Base-by-base conservation (phyloP, 2,113 vertebrate species). In the Monopterus albus region DNA sequence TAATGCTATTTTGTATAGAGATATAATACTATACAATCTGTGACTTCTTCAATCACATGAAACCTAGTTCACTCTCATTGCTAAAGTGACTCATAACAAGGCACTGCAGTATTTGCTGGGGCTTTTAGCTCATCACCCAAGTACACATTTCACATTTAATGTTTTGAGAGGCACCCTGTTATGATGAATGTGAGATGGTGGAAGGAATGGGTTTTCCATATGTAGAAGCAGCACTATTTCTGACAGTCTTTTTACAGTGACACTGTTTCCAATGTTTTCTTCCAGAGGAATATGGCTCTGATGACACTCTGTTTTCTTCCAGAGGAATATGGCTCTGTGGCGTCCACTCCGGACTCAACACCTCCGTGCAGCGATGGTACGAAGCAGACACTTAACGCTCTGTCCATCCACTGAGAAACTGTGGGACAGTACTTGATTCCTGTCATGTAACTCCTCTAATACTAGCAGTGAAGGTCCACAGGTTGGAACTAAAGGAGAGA, bases 291-390 rank as follows among this genome's bases (percentile, higher is more conserved):
- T 92, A 91, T 82, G 93, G 91, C 84, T 93, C 93, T 43, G 92
- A 6, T 31, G 5, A 31, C 29, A 31, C n/a, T n/a, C n/a, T n/a
- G 31, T 87, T 76, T 77, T 78, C 31, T 90, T 92, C 18, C 87
- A 94, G 93, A 93, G 92, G 93, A 94, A 87, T 92, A 91, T 82
- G 93, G 91, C 84, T 93, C 93, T 43, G 92, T 94, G 75, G 92
- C 88, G 14, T 94, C 93, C 60, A 94, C 93, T 49, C 93, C 93
- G 80, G 93, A 94, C 85, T 94, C 93, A 13, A 93, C 92, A 3
- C 93, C 93, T 78, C 89, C 93, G 3, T 94, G 92, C 86, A 93
- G 92, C 7, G 93, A 94, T 68, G 93, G 93, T 94, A 91, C 33
- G 65, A 56, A 61, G 15, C 47, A 49, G 1, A 60, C 31, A 40